Evolutionary conservation across 2,797 vertebrate genomes (phyloP).

Genomic region (Acipenser ruthenus): DNA sequence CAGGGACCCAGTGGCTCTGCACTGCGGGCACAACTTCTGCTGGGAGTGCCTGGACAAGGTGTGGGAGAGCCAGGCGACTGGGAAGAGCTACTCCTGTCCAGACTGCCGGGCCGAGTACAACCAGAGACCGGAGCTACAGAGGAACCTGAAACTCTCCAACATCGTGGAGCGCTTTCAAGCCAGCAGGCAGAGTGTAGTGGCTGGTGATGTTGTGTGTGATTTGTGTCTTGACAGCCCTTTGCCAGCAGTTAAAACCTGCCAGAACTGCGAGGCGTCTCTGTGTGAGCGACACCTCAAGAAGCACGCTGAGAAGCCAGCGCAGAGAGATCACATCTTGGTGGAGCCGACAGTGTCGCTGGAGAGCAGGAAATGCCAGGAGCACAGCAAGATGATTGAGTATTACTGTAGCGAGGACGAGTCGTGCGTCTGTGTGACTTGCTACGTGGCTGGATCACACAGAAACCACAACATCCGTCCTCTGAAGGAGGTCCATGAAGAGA

Average conservation of each 20-base stretch:
- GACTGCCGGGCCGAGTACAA: conserved; percentile 14
- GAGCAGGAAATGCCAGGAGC: conserved; percentile 1
- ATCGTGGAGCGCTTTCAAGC: conserved; percentile 12
- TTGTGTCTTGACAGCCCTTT: no score
- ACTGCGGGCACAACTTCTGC: conserved; percentile 25
- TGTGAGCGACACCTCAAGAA: no score
- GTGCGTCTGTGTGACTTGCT: conserved; percentile 15
- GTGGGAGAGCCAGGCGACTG: conserved; percentile 8
- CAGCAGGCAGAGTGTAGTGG: background rate
- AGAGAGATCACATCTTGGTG: no score
- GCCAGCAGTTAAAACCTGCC: no score
- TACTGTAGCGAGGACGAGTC: conserved; percentile 13
- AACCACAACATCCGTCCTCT: conserved; percentile 10
- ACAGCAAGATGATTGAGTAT: conserved; percentile 14
- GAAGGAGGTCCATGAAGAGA: conserved; percentile 7
- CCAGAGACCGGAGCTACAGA: conserved; percentile 2
- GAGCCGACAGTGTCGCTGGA: no score
- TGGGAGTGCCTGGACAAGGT: conserved; percentile 8
- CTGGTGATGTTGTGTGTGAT: no score
- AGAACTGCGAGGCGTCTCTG: no score
- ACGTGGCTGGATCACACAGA: conserved; percentile 1
- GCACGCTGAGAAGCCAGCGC: no score
- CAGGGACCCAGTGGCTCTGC: conserved; percentile 14
- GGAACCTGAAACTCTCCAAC: conserved; percentile 18
- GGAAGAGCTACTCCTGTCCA: conserved; percentile 8